Conservation (phyloP, 2,888 invertebrate genomes). For the Apotomis turbidana region DNA sequence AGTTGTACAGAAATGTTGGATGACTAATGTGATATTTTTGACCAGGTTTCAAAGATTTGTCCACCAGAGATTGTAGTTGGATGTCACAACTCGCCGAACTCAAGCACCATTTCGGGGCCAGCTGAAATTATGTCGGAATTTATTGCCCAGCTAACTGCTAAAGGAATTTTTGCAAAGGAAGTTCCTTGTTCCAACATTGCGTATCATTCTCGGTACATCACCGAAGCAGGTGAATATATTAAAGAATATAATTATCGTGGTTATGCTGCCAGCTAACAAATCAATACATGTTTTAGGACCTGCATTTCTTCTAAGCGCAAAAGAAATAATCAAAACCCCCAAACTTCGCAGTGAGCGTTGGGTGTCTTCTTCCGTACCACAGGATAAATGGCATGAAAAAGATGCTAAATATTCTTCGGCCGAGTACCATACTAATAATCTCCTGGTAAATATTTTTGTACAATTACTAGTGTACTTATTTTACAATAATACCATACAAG, state of each 20-base stretch:
- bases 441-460: slow-evolving; percentile 77
- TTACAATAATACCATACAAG: no score
- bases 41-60: slow-evolving; percentile 59
- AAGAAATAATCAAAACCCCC: slow-evolving; percentile 83
- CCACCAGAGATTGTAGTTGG: slow-evolving; percentile 88
- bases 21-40: slow-evolving; percentile 19
- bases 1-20: no score
- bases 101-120: slow-evolving; percentile 91
- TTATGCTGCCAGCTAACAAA: slow-evolving; percentile 44
- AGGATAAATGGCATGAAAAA: slow-evolving; percentile 56
- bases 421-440: slow-evolving; percentile 93
- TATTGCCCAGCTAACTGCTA: slow-evolving; percentile 72
- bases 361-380: slow-evolving; percentile 91
- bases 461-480: no score
- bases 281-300: slow-evolving; percentile 50
- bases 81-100: slow-evolving; percentile 91
- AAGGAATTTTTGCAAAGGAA: slow-evolving; percentile 69
- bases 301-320: slow-evolving; percentile 79
- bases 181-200: slow-evolving; percentile 91
- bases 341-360: slow-evolving; percentile 87
- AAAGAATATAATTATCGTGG: no score
- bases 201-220: slow-evolving; percentile 94
- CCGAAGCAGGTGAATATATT: slow-evolving; percentile 76
- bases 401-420: slow-evolving; percentile 86
- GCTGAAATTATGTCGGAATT: slow-evolving; percentile 84